These are phyloP conservation scores for Eptatretus atami DNA, from an alignment of 2,797 vertebrate genomes.

Conservation along the genomic window DNA sequence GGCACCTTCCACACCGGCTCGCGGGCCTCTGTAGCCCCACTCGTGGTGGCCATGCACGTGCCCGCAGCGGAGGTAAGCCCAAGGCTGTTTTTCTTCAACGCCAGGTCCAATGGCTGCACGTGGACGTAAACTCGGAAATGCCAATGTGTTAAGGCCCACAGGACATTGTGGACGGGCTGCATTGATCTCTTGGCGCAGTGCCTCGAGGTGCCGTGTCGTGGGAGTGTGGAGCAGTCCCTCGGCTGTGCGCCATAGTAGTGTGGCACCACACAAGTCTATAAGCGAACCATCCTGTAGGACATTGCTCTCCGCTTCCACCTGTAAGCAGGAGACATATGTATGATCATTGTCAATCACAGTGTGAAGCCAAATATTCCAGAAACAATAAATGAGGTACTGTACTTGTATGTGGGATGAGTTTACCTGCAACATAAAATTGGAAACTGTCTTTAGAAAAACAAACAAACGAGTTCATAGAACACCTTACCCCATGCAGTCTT, in stretches of 20 bases:
- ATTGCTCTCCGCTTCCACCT: slow-evolving; percentile 89
- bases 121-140: slow-evolving; percentile 85
- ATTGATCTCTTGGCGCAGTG: slow-evolving; percentile 72
- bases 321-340: slow-evolving; percentile 6
- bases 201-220: slow-evolving; percentile 88
- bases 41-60: slow-evolving; percentile 82
- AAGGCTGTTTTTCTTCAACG: slow-evolving; percentile 81
- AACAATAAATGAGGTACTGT: too few relatives aligned
- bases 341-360: too few relatives aligned
- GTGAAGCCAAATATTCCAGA: too few relatives aligned
- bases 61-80: slow-evolving; percentile 72
- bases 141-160: slow-evolving; percentile 77
- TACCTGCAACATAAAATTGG: too few relatives aligned
- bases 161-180: slow-evolving; percentile 80
- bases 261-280: slow-evolving; percentile 79
- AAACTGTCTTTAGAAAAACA: too few relatives aligned
- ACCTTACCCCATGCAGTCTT: too few relatives aligned
- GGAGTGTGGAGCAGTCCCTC: slow-evolving; percentile 74
- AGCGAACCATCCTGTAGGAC: slow-evolving; percentile 69
- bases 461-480: too few relatives aligned
- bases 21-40: slow-evolving; percentile 77
- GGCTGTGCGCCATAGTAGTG: slow-evolving; percentile 69
- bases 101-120: slow-evolving; percentile 14
- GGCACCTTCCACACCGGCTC: slow-evolving; percentile 28
- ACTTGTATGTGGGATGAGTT: too few relatives aligned